A percentile compares a stretch with the other conserved stretches of the same genome.
phyloP scores from a whole-genome alignment of 1,140 invertebrate species.

The Aphidius ervi region DNA sequence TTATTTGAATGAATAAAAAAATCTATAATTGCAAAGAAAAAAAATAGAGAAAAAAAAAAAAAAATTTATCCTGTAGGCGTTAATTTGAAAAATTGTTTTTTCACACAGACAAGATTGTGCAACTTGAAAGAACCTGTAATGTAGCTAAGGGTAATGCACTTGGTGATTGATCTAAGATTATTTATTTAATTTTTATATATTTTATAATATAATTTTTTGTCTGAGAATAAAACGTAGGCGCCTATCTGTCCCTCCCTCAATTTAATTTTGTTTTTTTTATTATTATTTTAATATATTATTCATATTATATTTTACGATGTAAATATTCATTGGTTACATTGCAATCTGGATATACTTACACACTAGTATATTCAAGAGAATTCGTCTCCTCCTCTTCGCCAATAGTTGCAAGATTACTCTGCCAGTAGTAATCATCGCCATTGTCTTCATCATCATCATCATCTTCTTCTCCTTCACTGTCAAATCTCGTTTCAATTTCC shows the following conservation, averaged over 20 bases:
- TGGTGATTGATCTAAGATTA: slow-evolving; percentile 5
- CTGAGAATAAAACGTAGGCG: neutral
- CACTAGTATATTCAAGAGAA: slow-evolving; percentile 40
- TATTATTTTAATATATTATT: no score
- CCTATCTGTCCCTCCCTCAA: neutral
- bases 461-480: neutral
- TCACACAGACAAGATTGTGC: slow-evolving; percentile 7
- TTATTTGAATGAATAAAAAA: slow-evolving; percentile 8
- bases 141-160: slow-evolving; percentile 9
- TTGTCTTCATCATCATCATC: slow-evolving; percentile 32
- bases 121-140: slow-evolving; percentile 7
- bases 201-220: neutral
- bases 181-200: no score
- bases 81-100: no score
- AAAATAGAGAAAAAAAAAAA: neutral
- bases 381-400: slow-evolving; percentile 46
- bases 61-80: neutral
- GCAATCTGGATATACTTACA: slow-evolving; percentile 29
- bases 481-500: neutral
- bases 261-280: no score
- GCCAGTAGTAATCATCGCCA: slow-evolving; percentile 43
- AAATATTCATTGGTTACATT: neutral
- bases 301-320: no score
- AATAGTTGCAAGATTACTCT: slow-evolving; percentile 45
- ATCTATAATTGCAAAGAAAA: slow-evolving; percentile 16